A percentile compares a stretch with the other conserved stretches of the same genome.
Evolutionary conservation across 2,888 invertebrate species (phyloP).

Genomic region (Pachydiplax longipennis): DNA sequence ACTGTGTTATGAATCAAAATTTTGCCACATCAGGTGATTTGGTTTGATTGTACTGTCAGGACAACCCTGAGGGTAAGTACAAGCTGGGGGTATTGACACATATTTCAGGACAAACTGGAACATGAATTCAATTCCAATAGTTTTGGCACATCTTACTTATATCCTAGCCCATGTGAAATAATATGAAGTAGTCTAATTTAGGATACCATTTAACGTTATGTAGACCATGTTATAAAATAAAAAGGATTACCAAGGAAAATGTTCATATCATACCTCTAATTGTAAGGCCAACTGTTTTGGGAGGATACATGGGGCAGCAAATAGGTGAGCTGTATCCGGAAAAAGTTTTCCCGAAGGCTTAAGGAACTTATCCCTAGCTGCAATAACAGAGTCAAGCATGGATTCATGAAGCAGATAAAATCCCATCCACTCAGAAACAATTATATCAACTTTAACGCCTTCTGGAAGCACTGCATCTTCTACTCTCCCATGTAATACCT

Average conservation of each 20-base stretch:
- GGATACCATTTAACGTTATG: too few relatives aligned
- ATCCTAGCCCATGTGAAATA: too few relatives aligned
- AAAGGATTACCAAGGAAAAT: background rate
- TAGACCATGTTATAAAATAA: too few relatives aligned
- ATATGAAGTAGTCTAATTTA: too few relatives aligned
- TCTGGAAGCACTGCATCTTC: constrained; percentile 77
- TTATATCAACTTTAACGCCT: constrained; percentile 79
- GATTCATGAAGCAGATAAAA: constrained; percentile 94
- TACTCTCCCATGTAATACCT: constrained; percentile 77
- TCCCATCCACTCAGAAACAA: constrained; percentile 98
- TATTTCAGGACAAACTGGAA: too few relatives aligned
- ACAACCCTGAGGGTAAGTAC: too few relatives aligned
- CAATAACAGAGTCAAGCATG: constrained; percentile 90
- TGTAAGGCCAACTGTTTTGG: constrained; percentile 48
- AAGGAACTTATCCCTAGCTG: constrained; percentile 82
- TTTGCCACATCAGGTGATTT: too few relatives aligned
- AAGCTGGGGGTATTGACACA: too few relatives aligned
- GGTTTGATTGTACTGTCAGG: too few relatives aligned
- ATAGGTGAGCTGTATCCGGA: constrained; percentile 76
- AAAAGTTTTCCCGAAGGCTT: constrained; percentile 76
- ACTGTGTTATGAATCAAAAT: too few relatives aligned
- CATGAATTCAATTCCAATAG: too few relatives aligned
- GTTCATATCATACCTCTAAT: background rate
- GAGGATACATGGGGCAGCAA: constrained; percentile 66
- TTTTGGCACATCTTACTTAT: too few relatives aligned